Conservation (phyloP, 2,888 invertebrate species). For the Eulithis prunata region DNA sequence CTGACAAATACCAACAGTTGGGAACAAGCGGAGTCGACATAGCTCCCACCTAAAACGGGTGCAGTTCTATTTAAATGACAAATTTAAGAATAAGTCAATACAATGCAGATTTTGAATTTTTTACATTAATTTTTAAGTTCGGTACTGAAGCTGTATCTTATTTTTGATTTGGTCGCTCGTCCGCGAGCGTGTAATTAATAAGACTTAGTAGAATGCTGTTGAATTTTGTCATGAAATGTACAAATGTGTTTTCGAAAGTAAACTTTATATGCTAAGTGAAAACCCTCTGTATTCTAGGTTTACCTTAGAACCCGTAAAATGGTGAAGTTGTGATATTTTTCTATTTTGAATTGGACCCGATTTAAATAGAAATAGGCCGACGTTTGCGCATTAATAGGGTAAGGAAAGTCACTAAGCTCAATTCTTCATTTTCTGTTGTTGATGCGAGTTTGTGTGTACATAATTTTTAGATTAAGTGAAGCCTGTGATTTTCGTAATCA, state of each 20-base stretch:
- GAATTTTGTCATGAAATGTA: constrained; percentile 84
- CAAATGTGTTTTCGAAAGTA: constrained; percentile 83
- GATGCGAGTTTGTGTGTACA: constrained; percentile 81
- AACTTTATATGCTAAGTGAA: constrained; percentile 80
- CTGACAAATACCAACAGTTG: constrained; percentile 65
- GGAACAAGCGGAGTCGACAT: constrained; percentile 78
- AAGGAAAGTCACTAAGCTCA: constrained; percentile 77
- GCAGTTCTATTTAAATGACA: constrained; percentile 84
- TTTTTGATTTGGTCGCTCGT: constrained; percentile 62
- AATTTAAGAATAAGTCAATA: constrained; percentile 81
- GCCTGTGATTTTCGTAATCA: constrained; percentile 75
- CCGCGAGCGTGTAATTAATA: constrained; percentile 73
- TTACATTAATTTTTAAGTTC: constrained; percentile 74
- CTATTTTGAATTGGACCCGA: constrained; percentile 52
- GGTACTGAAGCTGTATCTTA: constrained; percentile 76
- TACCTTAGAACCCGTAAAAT: constrained; percentile 72
- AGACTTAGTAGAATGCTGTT: constrained; percentile 82
- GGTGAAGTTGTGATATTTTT: constrained; percentile 84
- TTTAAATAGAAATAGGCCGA: constrained; percentile 58
- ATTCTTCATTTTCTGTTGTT: constrained; percentile 73
- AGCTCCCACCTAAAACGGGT: constrained; percentile 82
- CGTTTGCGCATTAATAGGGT: constrained; percentile 62
- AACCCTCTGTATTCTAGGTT: constrained; percentile 80
- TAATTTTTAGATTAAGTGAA: constrained; percentile 80
- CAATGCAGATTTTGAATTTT: constrained; percentile 78